Conservation (phyloP, 2,113 vertebrate species). For the Ophthalmotilapia sp. region DNA sequence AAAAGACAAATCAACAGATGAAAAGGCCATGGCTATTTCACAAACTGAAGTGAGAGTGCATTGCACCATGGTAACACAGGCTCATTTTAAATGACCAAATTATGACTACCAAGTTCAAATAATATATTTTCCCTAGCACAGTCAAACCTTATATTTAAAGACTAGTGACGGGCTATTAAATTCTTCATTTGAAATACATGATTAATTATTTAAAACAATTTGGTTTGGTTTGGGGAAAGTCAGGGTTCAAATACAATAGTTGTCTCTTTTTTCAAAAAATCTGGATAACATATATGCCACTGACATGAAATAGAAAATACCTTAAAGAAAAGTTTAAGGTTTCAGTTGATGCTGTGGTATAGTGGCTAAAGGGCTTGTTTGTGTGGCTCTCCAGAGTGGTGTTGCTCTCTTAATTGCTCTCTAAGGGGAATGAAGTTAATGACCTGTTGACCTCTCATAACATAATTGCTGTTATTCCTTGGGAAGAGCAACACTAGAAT, state of each 20-base stretch:
- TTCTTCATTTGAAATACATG: not conserved
- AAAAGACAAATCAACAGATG: not conserved
- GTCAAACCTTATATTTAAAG: not conserved
- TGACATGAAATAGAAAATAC: not conserved
- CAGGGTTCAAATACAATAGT: not conserved
- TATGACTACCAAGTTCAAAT: not conserved
- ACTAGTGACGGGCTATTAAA: not conserved
- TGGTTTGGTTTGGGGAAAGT: not conserved
- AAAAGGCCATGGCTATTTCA: not conserved
- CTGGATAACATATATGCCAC: not conserved
- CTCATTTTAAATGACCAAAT: not conserved
- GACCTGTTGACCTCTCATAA: slow-evolving; percentile 11
- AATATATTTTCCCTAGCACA: not conserved
- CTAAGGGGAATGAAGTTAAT: not conserved
- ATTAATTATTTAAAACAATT: not conserved
- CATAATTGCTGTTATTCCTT: not conserved
- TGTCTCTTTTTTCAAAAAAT: not conserved
- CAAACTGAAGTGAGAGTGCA: not conserved
- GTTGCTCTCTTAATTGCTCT: slow-evolving; percentile 11
- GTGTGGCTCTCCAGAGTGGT: not conserved
- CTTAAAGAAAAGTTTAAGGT: not conserved
- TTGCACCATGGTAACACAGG: not conserved
- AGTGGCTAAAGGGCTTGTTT: not conserved
- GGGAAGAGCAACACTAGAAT: not conserved
- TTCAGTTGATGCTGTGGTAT: not conserved